Base-by-base conservation (phyloP, 2,888 invertebrate genomes). In the Leucophenga maculata region DNA sequence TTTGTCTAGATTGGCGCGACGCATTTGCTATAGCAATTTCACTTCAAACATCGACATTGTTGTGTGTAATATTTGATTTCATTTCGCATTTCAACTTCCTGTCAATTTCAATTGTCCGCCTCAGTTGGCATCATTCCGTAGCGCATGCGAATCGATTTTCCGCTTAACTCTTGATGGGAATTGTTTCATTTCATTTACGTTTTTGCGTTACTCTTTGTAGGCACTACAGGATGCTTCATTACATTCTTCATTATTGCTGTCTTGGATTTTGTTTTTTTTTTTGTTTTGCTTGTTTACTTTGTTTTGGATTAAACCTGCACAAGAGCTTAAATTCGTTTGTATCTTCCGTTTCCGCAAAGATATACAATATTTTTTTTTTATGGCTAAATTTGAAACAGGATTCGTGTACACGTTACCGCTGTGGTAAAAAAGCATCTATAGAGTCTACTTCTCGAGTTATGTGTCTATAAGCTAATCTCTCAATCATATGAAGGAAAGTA, bases 281-380 rank as follows among this genome's bases (percentile, higher is more conserved):
- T 39, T 32, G 3, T 8, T 75, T 66, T 72, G 68, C 77, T 71
- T 78, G 76, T 82, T 79, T 75, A 75, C 72, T 78, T 75, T 80
- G 83, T 83, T 80, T 80, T 82, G 83, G 78, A 83, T 80, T 80
- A 82, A 77, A 83, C 78, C 77, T 71, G 71, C 72, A 72, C 72
- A 72, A 52, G 75, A 76, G 75, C 75, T 72, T 76, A 78, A 75
- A 72, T 82, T 80, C 80, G 83, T 81, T 82, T 83, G 79, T 81
- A 73, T 78, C 73, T 78, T 39, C 62, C 31, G 57, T 31, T 31
- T n/a, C n/a, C 31, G 57, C 68, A 66, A 54, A 71, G 70, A 75
- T 77, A 78, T 77, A 77, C 82, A 8, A 11, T 39, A 39, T 6
- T 39, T 39, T 39, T 65, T 67, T 65, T 64, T 39, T 6, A n/a